phyloP scores from a whole-genome alignment of 2,113 vertebrate genomes.

The Equus przewalskii region DNA sequence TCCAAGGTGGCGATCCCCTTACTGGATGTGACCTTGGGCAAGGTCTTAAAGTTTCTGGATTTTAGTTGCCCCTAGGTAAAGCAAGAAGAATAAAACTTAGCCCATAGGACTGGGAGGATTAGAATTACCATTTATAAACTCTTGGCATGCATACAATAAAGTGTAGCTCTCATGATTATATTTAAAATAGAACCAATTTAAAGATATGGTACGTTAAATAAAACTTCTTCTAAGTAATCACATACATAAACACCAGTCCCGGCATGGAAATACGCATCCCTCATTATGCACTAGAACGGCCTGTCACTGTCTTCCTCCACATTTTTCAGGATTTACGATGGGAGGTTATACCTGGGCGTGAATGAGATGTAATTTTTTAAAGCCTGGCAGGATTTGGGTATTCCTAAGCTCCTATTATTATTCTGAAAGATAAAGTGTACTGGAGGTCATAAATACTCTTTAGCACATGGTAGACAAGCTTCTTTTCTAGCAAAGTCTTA shows the following conservation, averaged over 20 bases:
- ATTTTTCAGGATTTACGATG: slow-evolving; percentile 55
- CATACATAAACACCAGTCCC: neutral
- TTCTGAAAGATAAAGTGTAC: slow-evolving; percentile 27
- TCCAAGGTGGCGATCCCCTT: neutral
- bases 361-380: slow-evolving; percentile 56
- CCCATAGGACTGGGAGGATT: neutral
- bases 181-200: slow-evolving; percentile 60
- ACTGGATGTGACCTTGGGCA: neutral
- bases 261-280: neutral
- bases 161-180: neutral
- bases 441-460: slow-evolving; percentile 43
- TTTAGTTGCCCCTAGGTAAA: neutral
- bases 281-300: neutral
- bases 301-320: neutral
- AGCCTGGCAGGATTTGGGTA: slow-evolving; percentile 26
- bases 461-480: neutral
- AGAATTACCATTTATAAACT: slow-evolving; percentile 29
- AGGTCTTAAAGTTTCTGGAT: neutral
- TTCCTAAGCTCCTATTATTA: neutral
- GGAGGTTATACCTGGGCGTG: slow-evolving; percentile 42
- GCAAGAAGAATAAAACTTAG: neutral
- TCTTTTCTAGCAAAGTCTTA: slow-evolving; percentile 55
- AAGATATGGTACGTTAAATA: neutral
- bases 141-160: neutral
- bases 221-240: slow-evolving; percentile 15